Conservation (phyloP, 2,797 vertebrate species). For the Phoeniculus purpureus region DNA sequence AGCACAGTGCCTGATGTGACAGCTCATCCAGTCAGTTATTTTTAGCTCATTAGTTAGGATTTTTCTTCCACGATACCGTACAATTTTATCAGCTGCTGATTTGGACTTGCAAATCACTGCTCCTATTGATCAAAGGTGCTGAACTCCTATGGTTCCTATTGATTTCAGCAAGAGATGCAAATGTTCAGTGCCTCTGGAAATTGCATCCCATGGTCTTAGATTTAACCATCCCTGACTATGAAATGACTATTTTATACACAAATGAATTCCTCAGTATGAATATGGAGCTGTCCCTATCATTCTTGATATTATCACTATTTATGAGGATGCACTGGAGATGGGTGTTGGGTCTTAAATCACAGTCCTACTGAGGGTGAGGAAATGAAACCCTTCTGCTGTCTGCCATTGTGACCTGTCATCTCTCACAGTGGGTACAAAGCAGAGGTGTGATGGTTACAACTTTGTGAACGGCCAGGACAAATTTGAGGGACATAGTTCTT, state of each 20-base stretch:
- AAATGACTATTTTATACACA: conserved; percentile 48
- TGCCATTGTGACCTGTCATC: conserved; percentile 14
- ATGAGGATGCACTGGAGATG: conserved; percentile 13
- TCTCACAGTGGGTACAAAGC: not conserved
- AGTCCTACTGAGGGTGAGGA: not conserved
- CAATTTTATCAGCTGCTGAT: conserved; percentile 33
- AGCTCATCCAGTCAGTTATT: conserved; percentile 6
- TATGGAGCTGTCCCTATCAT: conserved; percentile 3
- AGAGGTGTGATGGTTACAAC: not conserved
- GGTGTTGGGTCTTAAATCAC: conserved; percentile 5
- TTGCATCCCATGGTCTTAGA: conserved; percentile 29
- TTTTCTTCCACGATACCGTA: conserved; percentile 10
- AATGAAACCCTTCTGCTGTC: conserved; percentile 17
- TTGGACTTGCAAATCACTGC: conserved; percentile 46
- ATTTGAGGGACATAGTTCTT: not conserved
- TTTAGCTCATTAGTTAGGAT: conserved; percentile 25
- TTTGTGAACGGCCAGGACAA: not conserved
- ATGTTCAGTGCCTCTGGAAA: conserved; percentile 47
- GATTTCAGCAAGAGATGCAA: conserved; percentile 53
- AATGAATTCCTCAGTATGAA: conserved; percentile 46
- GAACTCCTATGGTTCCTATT: conserved; percentile 35
- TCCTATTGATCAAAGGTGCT: conserved; percentile 61
- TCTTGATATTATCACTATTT: conserved; percentile 41
- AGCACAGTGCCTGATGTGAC: not conserved
- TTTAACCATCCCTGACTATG: conserved; percentile 46